phyloP scores from a whole-genome alignment of 2,888 invertebrate species.

The Cheilosia impressa region DNA sequence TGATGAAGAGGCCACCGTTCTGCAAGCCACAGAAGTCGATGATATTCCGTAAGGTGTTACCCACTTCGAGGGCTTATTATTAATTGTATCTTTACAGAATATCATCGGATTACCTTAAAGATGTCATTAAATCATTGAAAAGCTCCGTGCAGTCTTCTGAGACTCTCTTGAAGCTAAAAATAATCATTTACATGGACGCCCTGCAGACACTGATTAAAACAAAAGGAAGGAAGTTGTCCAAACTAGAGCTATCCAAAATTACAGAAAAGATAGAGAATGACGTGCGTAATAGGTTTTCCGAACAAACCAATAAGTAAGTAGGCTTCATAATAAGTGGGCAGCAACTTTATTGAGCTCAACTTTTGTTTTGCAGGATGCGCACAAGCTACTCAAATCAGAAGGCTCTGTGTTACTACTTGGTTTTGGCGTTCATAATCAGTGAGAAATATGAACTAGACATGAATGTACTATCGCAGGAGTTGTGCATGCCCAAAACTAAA shows the following conservation, averaged over 20 bases:
- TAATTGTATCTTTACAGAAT: constrained; percentile 78
- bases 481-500: constrained; percentile 79
- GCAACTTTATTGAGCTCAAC: neutral
- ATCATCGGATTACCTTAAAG: constrained; percentile 78
- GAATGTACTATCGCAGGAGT: constrained; percentile 77
- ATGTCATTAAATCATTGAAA: constrained; percentile 44
- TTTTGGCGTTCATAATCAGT: constrained; percentile 79
- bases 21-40: constrained; percentile 77
- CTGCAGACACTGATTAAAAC: constrained; percentile 79
- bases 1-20: constrained; percentile 81
- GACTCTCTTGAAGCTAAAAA: constrained; percentile 78
- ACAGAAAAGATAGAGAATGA: constrained; percentile 82
- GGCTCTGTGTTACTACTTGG: constrained; percentile 81
- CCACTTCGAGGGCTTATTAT: neutral
- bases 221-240: constrained; percentile 29
- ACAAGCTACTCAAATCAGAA: constrained; percentile 80
- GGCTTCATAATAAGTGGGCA: neutral
- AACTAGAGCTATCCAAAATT: constrained; percentile 79
- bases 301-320: constrained; percentile 76
- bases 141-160: constrained; percentile 20
- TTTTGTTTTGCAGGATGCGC: constrained; percentile 76
- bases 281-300: constrained; percentile 80
- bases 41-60: constrained; percentile 79
- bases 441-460: constrained; percentile 79
- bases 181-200: constrained; percentile 82